Percentiles rank a stretch among this genome's conserved stretches.
Evolutionary conservation across 1,140 invertebrate genomes (phyloP).

Genomic region (Lucilia sericata): DNA sequence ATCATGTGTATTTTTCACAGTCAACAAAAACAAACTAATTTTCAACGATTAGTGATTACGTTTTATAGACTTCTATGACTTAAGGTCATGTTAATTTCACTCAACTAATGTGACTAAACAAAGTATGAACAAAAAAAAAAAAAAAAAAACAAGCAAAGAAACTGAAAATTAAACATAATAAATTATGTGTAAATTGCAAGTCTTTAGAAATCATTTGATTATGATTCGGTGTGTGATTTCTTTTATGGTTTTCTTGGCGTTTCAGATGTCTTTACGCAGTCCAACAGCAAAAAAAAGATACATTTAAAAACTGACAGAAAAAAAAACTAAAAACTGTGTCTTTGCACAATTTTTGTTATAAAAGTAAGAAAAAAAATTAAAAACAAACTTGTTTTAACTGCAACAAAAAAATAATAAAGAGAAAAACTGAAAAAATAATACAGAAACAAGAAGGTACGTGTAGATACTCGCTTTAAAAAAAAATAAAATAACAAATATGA

Average conservation of each 20-base stretch:
- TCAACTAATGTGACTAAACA: no score
- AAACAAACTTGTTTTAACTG: not conserved
- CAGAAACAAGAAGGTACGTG: not conserved
- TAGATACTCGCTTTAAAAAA: no score
- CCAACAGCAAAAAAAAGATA: not conserved
- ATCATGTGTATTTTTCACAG: no score
- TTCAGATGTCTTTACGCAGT: not conserved
- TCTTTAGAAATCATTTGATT: not conserved
- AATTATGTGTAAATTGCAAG: not conserved
- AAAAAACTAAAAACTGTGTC: not conserved
- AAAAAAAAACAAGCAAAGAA: not conserved
- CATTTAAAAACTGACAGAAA: not conserved
- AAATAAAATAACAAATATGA: not conserved
- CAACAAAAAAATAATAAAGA: no score
- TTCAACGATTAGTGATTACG: not conserved
- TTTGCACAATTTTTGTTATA: not conserved
- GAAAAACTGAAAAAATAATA: no score
- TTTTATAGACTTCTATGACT: no score
- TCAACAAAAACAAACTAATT: not conserved
- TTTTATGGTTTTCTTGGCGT: not conserved
- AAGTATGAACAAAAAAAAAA: not conserved
- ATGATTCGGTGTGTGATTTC: conserved; percentile 2
- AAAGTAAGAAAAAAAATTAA: not conserved
- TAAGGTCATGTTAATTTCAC: no score
- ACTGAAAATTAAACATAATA: not conserved